Evolutionary conservation across 1,140 invertebrate species (phyloP).

Genomic region (Diorhabda carinulata): DNA sequence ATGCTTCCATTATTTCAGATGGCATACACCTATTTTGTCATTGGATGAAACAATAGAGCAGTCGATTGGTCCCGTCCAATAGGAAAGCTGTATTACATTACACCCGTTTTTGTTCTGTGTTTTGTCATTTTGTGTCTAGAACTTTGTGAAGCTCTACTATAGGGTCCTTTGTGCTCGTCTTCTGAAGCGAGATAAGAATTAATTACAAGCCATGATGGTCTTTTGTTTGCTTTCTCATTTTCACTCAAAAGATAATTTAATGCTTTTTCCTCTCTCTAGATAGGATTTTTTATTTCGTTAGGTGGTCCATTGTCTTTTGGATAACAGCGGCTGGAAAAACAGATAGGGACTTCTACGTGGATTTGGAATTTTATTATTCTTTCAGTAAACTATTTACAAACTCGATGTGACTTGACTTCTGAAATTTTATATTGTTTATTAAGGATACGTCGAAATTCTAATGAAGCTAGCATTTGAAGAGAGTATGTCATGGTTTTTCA

Average conservation of each 20-base stretch:
- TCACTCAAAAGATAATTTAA: constrained; percentile 25
- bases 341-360: background rate
- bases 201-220: constrained; percentile 45
- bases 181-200: constrained; percentile 46
- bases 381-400: too few relatives aligned
- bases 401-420: too few relatives aligned
- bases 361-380: background rate
- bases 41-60: constrained; percentile 43
- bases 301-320: background rate
- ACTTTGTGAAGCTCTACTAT: constrained; percentile 43
- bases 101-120: constrained; percentile 44
- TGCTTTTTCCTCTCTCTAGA: constrained; percentile 11
- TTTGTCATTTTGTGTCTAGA: constrained; percentile 46
- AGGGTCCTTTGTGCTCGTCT: constrained; percentile 38
- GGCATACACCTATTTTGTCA: constrained; percentile 33
- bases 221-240: constrained; percentile 41
- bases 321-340: background rate
- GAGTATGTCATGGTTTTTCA: too few relatives aligned
- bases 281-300: constrained; percentile 1
- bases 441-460: too few relatives aligned
- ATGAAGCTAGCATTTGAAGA: too few relatives aligned
- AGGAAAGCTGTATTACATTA: constrained; percentile 43
- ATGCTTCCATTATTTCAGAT: constrained; percentile 6
- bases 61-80: constrained; percentile 44
- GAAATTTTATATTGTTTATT: too few relatives aligned